Base-by-base conservation (phyloP, 37 sponge, comb jelly and placozoan genomes). In the Chondrilla cf. caribensis region DNA sequence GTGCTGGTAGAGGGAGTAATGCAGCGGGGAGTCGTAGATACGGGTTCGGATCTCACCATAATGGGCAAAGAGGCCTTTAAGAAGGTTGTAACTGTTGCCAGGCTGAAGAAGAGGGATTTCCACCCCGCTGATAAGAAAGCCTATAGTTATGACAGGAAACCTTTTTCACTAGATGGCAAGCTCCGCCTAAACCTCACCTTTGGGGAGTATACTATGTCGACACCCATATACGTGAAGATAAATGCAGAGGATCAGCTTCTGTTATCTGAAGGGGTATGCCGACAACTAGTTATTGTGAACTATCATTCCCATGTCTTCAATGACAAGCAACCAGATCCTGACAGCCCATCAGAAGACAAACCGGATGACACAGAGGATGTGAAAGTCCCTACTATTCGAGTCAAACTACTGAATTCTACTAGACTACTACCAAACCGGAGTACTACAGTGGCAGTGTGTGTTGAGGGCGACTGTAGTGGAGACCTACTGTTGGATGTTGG, bases 241-340 rank as follows among this genome's bases (percentile, higher is more conserved):
- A 82, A 87, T 65, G 77, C 87, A 31, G 58, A 75, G 15, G 77
- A 81, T 22, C 83, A 85, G 14, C 77, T 87, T 17, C 64, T 80
- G 38, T 57, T 87, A 28, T 87, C 83, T 2, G 87, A 87, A 59
- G 87, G 87, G 32, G 87, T 87, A 18, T 87, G 87, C 65, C 64
- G 83, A 26, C 83, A 87, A 68, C 81, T 85, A 21, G 81, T 80
- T 14, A 86, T 86, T 32, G 43, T 86, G 22, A 22, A 14, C 14
- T 86, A 86, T 64, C 82, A 86, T 79, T 54, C 82, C 7, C 60
- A 75, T 26, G 87, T 82, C 28, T 43, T 47, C 37, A 31, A 15
- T 6, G 24, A 29, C 77, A 21, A 44, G 29, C n/a, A 73, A 28
- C 64, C 24, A 26, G 29, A 60, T 5, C 28, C 29, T 21, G 29